Base-by-base conservation (phyloP, 1,140 invertebrate species). In the Eupristina koningsbergeri region DNA sequence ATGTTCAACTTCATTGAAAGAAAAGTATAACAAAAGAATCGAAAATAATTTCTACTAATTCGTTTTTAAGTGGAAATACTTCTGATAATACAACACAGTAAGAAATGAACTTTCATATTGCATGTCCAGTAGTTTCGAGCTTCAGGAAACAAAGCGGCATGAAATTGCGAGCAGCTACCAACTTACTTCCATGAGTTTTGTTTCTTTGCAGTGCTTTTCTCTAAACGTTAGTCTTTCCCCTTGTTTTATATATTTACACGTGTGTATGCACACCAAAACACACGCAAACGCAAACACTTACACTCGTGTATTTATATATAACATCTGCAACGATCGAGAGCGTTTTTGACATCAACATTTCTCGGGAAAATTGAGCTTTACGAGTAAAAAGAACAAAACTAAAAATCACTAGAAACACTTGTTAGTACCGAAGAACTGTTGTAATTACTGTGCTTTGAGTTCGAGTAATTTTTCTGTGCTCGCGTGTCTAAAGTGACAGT, bases 401-500 rank as follows among this genome's bases (percentile, higher is more conserved):
- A 36, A 7, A 64, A 83, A 61, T 83, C 64, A 64, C 47, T 78
- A 47, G n/a, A 69, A 83, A 78, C 41, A 73, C 26, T 41, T 11
- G 39, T 29, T 41, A 73, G 3, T 39, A 69, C 17, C 9, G 39
- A 29, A 26, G 76, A 74, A 74, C n/a, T 74, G 34, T 34, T 17
- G 8, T 50, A n/a, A 50, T 50, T n/a, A 71, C 36, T 39, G 36
- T 26, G 26, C n/a, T n/a, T n/a, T n/a, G n/a, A n/a, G n/a, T 39
- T 41, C 9, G 34, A 71, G 76, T 79, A 79, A 79, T 79, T 84
- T 77, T 83, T 34, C 47, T 63, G 26, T 31, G 15, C 19, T 58
- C 26, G 34, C 53, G 26, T 47, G 74, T 29, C 34, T 67, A 73
- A 83, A 79, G 45, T 80, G 76, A 84, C 76, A 79, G 82, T 69